A percentile compares a stretch with the other conserved stretches of the same genome.
These are phyloP conservation scores for Crossaster papposus DNA, from an alignment of 53 echinoderm and acorn worm species.

Conservation along the genomic window DNA sequence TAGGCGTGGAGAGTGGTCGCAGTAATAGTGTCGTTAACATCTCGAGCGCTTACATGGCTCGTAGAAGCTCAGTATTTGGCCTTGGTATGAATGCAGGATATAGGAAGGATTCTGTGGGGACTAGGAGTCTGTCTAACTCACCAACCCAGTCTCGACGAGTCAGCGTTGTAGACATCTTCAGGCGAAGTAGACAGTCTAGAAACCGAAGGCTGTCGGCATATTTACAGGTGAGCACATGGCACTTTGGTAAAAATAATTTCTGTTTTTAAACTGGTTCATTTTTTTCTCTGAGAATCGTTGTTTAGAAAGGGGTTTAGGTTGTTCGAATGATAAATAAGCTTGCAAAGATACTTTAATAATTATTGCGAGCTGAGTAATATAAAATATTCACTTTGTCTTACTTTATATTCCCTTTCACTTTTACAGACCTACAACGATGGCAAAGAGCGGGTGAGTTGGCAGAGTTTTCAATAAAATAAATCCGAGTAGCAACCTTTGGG, in stretches of 20 bases:
- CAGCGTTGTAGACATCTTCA: slow-evolving; percentile 42
- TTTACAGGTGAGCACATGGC: slow-evolving; percentile 38
- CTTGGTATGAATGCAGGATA: not conserved
- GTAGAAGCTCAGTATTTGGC: slow-evolving; percentile 46
- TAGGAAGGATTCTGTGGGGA: not conserved
- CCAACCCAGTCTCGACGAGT: not conserved
- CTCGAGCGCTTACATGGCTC: slow-evolving; percentile 46
- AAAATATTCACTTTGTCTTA: not conserved
- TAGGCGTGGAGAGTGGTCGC: not conserved
- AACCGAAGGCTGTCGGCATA: slow-evolving; percentile 35
- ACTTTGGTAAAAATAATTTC: not conserved
- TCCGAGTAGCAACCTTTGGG: no score
- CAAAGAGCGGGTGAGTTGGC: slow-evolving; percentile 28
- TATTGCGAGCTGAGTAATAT: no score
- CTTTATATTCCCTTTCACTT: not conserved
- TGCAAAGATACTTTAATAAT: no score
- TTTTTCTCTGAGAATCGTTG: not conserved
- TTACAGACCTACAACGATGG: slow-evolving; percentile 6
- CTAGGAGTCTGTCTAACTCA: not conserved
- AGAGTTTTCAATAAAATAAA: no score
- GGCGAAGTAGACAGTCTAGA: slow-evolving; percentile 46
- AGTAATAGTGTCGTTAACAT: slow-evolving; percentile 40
- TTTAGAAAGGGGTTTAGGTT: no score
- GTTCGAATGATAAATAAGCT: no score
- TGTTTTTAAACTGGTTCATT: not conserved